A percentile compares a stretch with the other conserved stretches of the same genome.
These are phyloP conservation scores for Drosophila athabasca DNA, from an alignment of 1,140 invertebrate genomes.

Conservation along the genomic window DNA sequence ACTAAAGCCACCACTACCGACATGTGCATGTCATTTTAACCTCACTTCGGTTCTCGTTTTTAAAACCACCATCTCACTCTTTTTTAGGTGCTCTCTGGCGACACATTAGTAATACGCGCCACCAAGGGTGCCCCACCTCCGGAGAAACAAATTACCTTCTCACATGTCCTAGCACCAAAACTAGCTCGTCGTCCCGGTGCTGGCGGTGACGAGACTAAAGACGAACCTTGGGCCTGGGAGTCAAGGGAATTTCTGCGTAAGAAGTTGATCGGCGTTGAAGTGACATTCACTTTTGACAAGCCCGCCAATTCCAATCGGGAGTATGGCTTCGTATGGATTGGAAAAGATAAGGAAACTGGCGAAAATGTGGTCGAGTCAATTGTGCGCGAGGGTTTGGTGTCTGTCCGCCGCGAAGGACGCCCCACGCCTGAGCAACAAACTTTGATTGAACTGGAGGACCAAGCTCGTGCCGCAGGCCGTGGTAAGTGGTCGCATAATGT, in stretches of 20 bases:
- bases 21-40: conserved; percentile 56
- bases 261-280: conserved; percentile 95
- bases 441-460: conserved; percentile 94
- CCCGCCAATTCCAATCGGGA: conserved; percentile 90
- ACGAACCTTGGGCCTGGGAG: conserved; percentile 98
- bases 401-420: conserved; percentile 91
- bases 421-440: conserved; percentile 88
- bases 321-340: conserved; percentile 94
- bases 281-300: conserved; percentile 91
- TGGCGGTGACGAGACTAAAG: conserved; percentile 89
- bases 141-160: conserved; percentile 95
- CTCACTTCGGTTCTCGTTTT: conserved; percentile 39
- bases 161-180: conserved; percentile 96
- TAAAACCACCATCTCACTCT: neutral
- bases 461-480: conserved; percentile 93
- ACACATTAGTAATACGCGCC: conserved; percentile 94
- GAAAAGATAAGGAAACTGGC: conserved; percentile 89
- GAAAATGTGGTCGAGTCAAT: conserved; percentile 95
- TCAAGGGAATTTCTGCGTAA: conserved; percentile 96
- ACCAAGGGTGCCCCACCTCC: conserved; percentile 92
- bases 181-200: conserved; percentile 90
- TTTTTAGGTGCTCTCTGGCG: conserved; percentile 92
- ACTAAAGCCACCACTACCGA: too few relatives aligned
- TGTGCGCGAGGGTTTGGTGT: conserved; percentile 93
- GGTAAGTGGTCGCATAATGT: conserved; percentile 90